Evolutionary conservation across 2,888 invertebrate genomes (phyloP).

Genomic region (Meiosimyza decipiens): DNA sequence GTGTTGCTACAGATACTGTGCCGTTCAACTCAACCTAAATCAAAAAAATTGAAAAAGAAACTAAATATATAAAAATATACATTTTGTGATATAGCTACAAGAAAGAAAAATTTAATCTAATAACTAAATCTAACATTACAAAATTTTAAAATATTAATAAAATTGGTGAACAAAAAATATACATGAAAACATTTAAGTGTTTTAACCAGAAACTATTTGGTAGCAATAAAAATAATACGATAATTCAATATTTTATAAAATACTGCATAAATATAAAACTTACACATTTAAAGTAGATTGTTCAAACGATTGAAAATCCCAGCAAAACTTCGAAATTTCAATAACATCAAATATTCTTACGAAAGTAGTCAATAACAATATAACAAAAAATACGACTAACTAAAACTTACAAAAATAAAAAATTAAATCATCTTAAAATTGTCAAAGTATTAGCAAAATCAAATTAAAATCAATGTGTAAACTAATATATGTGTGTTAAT

Average conservation of each 20-base stretch:
- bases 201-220: conserved; percentile 13
- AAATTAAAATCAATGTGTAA: conserved; percentile 31
- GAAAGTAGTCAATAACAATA: conserved; percentile 17
- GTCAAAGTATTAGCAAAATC: conserved; percentile 33
- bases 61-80: conserved; percentile 38
- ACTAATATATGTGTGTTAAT: conserved; percentile 36
- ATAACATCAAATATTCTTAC: conserved; percentile 16
- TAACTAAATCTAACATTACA: conserved; percentile 24
- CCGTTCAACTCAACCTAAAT: too few species aligned
- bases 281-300: conserved; percentile 29
- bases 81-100: conserved; percentile 51
- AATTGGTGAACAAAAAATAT: too few species aligned
- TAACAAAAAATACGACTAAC: not conserved
- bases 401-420: too few species aligned
- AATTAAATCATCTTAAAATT: conserved; percentile 13
- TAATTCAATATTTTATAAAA: conserved; percentile 16
- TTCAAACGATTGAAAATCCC: conserved; percentile 29
- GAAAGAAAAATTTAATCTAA: conserved; percentile 38
- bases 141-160: not conserved
- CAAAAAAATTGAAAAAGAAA: conserved; percentile 19
- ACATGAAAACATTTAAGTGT: conserved; percentile 9
- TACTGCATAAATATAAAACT: conserved; percentile 14
- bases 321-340: conserved; percentile 21
- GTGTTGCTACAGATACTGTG: too few species aligned
- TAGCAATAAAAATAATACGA: conserved; percentile 18